Conservation (phyloP, 2,888 invertebrate genomes). For the Sarcophaga variegata region DNA sequence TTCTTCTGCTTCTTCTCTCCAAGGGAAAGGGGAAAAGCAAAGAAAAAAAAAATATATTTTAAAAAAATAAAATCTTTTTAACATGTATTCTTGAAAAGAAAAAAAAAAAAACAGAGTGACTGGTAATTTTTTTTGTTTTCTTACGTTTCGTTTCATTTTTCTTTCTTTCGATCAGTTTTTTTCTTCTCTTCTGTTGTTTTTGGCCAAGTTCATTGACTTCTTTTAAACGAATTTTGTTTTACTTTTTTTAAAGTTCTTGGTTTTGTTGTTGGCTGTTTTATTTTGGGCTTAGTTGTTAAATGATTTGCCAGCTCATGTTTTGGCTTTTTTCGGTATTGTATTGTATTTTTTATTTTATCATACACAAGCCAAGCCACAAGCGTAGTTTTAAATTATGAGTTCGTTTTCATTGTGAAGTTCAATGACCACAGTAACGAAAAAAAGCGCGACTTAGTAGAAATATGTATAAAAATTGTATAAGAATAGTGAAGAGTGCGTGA, state of each 20-base stretch:
- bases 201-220: conserved; percentile 79
- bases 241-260: conserved; percentile 28
- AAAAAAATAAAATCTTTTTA: conserved; percentile 41
- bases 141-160: conserved; percentile 59
- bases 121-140: conserved; percentile 54
- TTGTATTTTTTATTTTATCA: conserved; percentile 29
- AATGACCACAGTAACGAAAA: conserved; percentile 73
- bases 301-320: conserved; percentile 71
- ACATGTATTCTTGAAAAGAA: conserved; percentile 51
- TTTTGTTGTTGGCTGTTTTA: conserved; percentile 58
- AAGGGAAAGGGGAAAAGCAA: too few species aligned
- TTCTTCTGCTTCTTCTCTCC: conserved; percentile 17
- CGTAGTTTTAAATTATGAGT: conserved; percentile 72
- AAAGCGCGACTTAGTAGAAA: conserved; percentile 40
- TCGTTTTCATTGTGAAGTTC: conserved; percentile 80
- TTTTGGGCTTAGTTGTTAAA: conserved; percentile 69
- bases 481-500: conserved; percentile 22
- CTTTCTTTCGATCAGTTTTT: conserved; percentile 66
- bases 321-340: conserved; percentile 44
- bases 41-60: too few species aligned
- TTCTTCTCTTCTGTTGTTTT: conserved; percentile 69
- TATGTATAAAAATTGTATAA: conserved; percentile 34
- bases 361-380: conserved; percentile 57
- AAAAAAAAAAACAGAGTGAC: conserved; percentile 46
- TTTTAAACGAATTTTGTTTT: conserved; percentile 67